Conservation (phyloP, 2,797 vertebrate species). For the Rhodeus uyekii region DNA sequence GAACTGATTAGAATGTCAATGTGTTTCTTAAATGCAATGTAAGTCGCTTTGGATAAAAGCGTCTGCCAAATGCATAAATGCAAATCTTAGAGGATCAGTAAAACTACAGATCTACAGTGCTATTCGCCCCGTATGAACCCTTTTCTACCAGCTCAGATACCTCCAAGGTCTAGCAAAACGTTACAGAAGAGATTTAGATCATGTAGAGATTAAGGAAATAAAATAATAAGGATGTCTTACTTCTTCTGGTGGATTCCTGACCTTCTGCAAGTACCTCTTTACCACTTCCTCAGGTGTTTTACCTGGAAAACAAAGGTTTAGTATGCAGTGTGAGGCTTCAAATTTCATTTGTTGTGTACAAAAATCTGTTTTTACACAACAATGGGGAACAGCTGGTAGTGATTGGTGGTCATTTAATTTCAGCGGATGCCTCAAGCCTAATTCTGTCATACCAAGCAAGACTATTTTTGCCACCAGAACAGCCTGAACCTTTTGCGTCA, state of each 20-base stretch:
- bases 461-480: neutral
- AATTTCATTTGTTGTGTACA: neutral
- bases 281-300: constrained; percentile 93
- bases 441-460: neutral
- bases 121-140: neutral
- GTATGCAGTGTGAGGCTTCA: neutral
- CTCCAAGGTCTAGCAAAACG: neutral
- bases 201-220: neutral
- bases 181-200: neutral
- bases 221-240: constrained; percentile 64
- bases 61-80: too few species aligned
- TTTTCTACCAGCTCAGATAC: neutral
- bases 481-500: neutral
- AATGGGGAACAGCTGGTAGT: neutral
- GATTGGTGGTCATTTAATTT: neutral
- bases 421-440: constrained; percentile 80
- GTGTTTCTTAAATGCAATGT: too few species aligned
- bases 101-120: neutral
- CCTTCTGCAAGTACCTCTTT: constrained; percentile 93
- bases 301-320: constrained; percentile 69
- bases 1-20: too few species aligned
- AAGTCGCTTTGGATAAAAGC: too few species aligned
- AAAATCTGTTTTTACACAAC: neutral
- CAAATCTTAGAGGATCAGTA: too few species aligned
- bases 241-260: constrained; percentile 89